Base-by-base conservation (phyloP, 1,140 invertebrate genomes). In the Globodera rostochiensis region DNA sequence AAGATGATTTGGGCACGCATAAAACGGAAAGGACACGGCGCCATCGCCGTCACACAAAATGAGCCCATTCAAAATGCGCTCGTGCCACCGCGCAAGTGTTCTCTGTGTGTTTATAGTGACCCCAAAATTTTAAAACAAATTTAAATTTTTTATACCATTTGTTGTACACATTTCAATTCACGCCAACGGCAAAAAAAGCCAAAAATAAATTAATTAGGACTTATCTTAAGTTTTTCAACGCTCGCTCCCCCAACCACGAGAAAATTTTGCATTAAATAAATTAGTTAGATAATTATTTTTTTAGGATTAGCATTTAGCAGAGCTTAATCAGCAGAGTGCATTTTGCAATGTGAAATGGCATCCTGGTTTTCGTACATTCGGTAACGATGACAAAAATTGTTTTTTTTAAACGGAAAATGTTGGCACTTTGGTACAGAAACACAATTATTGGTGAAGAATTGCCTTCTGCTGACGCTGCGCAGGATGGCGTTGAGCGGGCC, bases 301-400 rank as follows among this genome's bases (percentile, higher is more conserved):
- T 64, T 19, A 64, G 57, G 57, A 64, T 15, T 64, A 36, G 36
- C 36, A 36, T 36, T 36, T 36, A 36, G 36, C 36, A 36, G 36
- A 36, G 36, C 36, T 36, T 36, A 36, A 36, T 36, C 36, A 36
- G 36, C 36, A 36, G 36, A 36, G 36, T 36, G 36, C 11, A 13
- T 53, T 53, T 9, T 53, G 50, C 50, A 53, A 53, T 53, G 11
- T 9, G 11, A 64, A 80, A 80, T 80, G 79, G 80, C 79, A 25
- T 80, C 79, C 7, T 80, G 64, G 77, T 81, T 81, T 36, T 81
- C 77, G 46, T 82, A 80, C 71, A 46, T 81, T 80, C n/a, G 77
- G 77, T 81, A 71, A 19, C 60, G 13, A 21, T 15, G 60, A 13
- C 60, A 66, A 15, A 66, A 36, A 6, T 71, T 45, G 4, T 15